A percentile compares a stretch with the other conserved stretches of the same genome.
Evolutionary conservation across 2,113 vertebrate species (phyloP).

Genomic region (Dolichotis patagonum): DNA sequence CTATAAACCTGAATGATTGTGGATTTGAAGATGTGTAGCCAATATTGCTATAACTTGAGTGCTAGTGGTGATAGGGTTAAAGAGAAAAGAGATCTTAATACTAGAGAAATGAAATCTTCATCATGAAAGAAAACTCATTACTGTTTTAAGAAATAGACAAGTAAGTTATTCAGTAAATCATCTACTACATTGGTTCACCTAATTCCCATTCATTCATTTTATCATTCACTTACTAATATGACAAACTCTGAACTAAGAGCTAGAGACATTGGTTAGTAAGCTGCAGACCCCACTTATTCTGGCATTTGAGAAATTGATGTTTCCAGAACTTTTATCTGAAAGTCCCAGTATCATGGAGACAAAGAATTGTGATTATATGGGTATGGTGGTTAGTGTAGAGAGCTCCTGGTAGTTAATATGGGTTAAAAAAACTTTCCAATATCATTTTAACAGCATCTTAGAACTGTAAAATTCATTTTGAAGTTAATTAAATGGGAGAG

Average conservation of each 20-base stretch:
- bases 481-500: conserved; percentile 22
- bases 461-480: neutral
- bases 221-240: neutral
- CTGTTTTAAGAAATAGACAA: neutral
- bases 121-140: neutral
- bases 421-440: conserved; percentile 38
- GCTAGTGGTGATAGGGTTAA: neutral
- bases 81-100: neutral
- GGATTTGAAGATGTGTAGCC: neutral
- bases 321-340: neutral
- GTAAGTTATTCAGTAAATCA: neutral
- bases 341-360: neutral
- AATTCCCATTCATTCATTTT: neutral
- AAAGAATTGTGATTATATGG: neutral
- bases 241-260: neutral
- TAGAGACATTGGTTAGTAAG: neutral
- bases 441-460: neutral
- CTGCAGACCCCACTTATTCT: neutral
- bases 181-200: neutral
- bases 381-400: neutral
- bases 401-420: neutral
- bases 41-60: neutral
- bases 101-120: neutral
- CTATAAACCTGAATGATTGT: neutral
- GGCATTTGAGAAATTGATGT: neutral